Conservation (phyloP, 2,797 vertebrate species). For the Numenius phaeopus region DNA sequence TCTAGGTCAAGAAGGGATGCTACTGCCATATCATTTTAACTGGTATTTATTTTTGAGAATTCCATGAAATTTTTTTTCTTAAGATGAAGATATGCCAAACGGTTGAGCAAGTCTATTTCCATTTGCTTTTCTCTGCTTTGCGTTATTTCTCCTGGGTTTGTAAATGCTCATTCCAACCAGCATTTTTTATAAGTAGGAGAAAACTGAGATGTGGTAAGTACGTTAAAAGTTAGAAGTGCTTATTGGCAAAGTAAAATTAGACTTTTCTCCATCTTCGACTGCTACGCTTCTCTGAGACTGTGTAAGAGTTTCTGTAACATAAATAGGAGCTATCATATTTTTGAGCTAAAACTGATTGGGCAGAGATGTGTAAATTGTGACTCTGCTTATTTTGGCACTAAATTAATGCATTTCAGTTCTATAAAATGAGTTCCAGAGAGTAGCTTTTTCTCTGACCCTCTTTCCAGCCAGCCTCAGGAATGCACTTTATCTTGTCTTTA, state of each 20-base stretch:
- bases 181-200: neutral
- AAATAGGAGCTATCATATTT: conserved; percentile 61
- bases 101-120: neutral
- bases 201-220: neutral
- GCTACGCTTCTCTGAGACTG: neutral
- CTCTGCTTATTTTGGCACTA: conserved; percentile 69
- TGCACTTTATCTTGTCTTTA: neutral
- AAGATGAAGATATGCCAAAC: neutral
- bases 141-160: neutral
- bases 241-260: conserved; percentile 37
- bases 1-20: neutral
- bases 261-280: conserved; percentile 2
- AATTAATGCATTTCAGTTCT: conserved; percentile 58
- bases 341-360: conserved; percentile 70
- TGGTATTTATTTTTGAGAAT: neutral
- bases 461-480: conserved; percentile 39
- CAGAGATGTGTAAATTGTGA: conserved; percentile 71
- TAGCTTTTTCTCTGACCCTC: conserved; percentile 17
- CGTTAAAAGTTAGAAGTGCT: conserved; percentile 20
- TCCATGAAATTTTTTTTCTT: neutral
- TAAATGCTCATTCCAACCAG: neutral
- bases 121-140: neutral
- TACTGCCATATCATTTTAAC: neutral
- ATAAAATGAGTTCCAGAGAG: conserved; percentile 43
- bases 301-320: conserved; percentile 31